These are phyloP conservation scores for Onychostruthus taczanowskii DNA, from an alignment of 2,113 vertebrate species.

Conservation along the genomic window DNA sequence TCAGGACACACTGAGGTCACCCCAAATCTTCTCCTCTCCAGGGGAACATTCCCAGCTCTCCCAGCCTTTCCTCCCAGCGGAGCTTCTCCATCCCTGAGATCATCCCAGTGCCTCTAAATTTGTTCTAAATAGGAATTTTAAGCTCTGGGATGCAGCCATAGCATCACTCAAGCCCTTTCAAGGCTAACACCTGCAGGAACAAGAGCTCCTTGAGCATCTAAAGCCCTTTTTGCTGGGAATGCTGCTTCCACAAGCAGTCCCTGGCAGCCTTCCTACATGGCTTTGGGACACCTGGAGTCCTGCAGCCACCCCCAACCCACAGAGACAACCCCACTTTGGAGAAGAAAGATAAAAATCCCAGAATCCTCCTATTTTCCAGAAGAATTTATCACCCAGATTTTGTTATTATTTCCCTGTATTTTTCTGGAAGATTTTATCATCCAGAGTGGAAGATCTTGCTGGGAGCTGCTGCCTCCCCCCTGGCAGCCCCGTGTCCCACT, in stretches of 20 bases:
- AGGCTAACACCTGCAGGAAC: fast-evolving
- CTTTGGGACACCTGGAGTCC: too few relatives aligned
- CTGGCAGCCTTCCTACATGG: fast-evolving
- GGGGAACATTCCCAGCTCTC: neutral
- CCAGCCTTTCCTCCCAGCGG: neutral
- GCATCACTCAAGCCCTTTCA: fast-evolving
- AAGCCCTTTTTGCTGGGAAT: neutral
- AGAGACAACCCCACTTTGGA: fast-evolving
- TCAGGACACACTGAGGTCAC: too few relatives aligned
- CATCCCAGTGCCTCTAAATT: neutral
- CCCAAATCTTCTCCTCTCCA: too few relatives aligned
- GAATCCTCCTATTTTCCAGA: neutral
- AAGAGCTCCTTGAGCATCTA: neutral
- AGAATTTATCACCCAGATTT: neutral
- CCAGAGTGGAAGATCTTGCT: neutral
- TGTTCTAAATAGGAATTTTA: neutral
- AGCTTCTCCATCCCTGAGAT: neutral
- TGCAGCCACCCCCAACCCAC: neutral
- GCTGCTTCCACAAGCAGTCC: fast-evolving
- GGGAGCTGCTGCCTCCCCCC: neutral
- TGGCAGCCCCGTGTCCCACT: neutral
- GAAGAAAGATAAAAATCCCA: neutral
- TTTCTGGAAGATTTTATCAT: neutral
- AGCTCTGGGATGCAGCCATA: fast-evolving
- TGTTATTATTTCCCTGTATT: neutral